Percentiles rank a stretch among this genome's conserved stretches.
Evolutionary conservation across 2,797 vertebrate species (phyloP).

Genomic region (Craterocephalus amniculus): DNA sequence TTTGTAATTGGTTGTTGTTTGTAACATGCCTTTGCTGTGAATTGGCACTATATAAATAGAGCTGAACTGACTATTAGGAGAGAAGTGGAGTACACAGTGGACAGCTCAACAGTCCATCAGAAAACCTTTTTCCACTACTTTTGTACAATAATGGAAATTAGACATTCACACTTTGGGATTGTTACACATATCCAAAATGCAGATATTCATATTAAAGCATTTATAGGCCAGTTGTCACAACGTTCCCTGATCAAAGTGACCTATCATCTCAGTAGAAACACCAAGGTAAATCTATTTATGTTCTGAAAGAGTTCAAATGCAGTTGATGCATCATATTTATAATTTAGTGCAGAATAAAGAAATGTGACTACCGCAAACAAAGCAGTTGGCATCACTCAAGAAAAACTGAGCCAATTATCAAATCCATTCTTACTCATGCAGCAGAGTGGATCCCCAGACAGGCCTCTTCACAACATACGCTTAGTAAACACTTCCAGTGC

Average conservation of each 20-base stretch:
- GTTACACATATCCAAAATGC: not conserved
- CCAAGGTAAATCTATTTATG: not conserved
- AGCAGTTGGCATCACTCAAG: slow-evolving; percentile 9
- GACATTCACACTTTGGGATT: not conserved
- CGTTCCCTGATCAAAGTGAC: not conserved
- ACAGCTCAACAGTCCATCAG: no score
- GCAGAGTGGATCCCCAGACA: slow-evolving; percentile 21
- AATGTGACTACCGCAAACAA: slow-evolving; percentile 13
- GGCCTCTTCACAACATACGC: slow-evolving; percentile 40
- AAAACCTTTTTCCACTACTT: no score
- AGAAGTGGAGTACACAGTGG: no score
- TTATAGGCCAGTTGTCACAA: no score
- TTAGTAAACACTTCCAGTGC: slow-evolving; percentile 61
- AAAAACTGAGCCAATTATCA: slow-evolving; percentile 41
- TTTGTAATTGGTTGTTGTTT: no score
- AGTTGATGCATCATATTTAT: slow-evolving; percentile 5
- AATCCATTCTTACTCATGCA: slow-evolving; percentile 10
- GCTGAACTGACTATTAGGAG: no score
- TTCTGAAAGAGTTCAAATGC: slow-evolving; percentile 1
- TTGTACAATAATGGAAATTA: no score
- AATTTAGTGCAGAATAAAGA: slow-evolving; percentile 14
- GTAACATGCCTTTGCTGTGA: no score
- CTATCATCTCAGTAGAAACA: not conserved
- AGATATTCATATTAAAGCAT: not conserved
- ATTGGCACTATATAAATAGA: no score